Base-by-base conservation (phyloP, 2,113 vertebrate species). In the Corythoichthys intestinalis region DNA sequence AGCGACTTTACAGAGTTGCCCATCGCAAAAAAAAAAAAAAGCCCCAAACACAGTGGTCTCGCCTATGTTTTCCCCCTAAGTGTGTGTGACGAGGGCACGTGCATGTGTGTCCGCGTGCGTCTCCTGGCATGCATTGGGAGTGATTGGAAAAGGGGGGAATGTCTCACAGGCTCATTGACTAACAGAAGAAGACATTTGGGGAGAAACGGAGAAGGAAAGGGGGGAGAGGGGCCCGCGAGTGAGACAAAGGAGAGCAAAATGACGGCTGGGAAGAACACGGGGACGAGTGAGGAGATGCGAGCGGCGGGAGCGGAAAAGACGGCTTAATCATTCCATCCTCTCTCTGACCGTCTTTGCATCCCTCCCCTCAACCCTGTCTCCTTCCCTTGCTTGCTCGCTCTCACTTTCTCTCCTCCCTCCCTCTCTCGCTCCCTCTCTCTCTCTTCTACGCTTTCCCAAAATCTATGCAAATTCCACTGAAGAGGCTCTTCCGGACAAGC, bases 1-100 rank as follows among this genome's bases (percentile, higher is more conserved):
- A 98, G 93, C 81, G 95, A 96, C 93, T 98, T 98, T 90, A 99
- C 94, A 91, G 95, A 98, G 94, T 99, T 99, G 84, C 97, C 97
- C 97, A 99, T 99, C 88, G 89, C 93, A 91, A 72, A 28, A 28
- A 28, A 28, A 28, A 28, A 28, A 28, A 44, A 77, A 76, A 76
- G 50, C 62, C 58, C 66, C 11, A 57, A 68, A 74, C 67, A 65
- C 78, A 56, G 75, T 69, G 74, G 75, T 78, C 77, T 78, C 80
- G 69, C 73, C 81, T 87, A 83, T 84, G 86, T 87, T 74, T 83
- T 84, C 66, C 81, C 81, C 81, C 69, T 86, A 75, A 71, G 70
- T 39, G 61, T 80, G 72, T 70, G 59, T 79, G 78, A 66, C 73
- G 48, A 75, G 67, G 82, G 64, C 86, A 83, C 74, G 65, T 86